These are phyloP conservation scores for Hycleus cichorii DNA, from an alignment of 1,140 invertebrate species.

Conservation along the genomic window DNA sequence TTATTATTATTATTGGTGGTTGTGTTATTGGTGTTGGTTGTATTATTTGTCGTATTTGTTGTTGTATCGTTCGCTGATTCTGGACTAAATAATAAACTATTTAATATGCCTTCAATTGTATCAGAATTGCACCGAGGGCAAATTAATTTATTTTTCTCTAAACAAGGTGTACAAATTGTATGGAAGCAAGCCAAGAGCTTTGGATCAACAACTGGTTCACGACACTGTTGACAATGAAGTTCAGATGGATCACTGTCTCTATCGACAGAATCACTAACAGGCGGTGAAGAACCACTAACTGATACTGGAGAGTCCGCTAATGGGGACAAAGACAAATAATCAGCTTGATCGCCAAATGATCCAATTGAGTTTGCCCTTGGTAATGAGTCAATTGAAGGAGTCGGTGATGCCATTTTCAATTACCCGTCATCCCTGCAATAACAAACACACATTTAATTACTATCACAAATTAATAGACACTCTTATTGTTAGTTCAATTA, in stretches of 20 bases:
- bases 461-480: not conserved
- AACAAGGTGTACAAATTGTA: conserved; percentile 71
- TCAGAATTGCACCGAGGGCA: conserved; percentile 76
- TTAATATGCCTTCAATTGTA: conserved; percentile 56
- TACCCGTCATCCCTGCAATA: conserved; percentile 56
- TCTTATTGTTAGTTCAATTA: too few species aligned
- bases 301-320: conserved; percentile 67
- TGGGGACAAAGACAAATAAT: conserved; percentile 49
- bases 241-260: conserved; percentile 43
- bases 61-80: conserved; percentile 31
- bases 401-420: conserved; percentile 73
- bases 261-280: conserved; percentile 68
- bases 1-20: not conserved
- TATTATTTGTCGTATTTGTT: not conserved
- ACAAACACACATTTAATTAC: conserved; percentile 31
- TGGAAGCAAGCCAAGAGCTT: conserved; percentile 77
- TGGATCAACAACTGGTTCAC: conserved; percentile 64
- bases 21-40: too few species aligned
- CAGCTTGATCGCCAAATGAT: conserved; percentile 65
- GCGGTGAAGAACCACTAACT: conserved; percentile 72
- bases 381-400: conserved; percentile 84
- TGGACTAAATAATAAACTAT: conserved; percentile 57
- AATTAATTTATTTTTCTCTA: conserved; percentile 74
- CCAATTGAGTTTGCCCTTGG: conserved; percentile 81
- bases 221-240: conserved; percentile 72